These are phyloP conservation scores for Toxotes jaculatrix DNA, from an alignment of 2,113 vertebrate genomes.

Conservation along the genomic window DNA sequence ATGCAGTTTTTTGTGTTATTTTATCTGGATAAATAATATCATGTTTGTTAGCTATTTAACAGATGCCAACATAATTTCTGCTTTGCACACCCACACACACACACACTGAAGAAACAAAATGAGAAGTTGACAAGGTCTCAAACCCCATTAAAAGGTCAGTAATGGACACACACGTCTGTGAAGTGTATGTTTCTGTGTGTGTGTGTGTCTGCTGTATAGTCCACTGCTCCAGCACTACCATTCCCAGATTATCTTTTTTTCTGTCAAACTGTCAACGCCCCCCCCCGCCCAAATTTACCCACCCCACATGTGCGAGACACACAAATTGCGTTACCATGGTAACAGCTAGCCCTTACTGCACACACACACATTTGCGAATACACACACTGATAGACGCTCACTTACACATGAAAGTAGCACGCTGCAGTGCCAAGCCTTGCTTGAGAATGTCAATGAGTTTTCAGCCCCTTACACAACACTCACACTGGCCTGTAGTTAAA, in stretches of 20 bases:
- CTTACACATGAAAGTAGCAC: slow-evolving; percentile 56
- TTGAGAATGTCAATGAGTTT: slow-evolving; percentile 69
- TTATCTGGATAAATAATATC: neutral
- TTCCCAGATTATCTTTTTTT: slow-evolving; percentile 52
- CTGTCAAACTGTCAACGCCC: slow-evolving; percentile 44
- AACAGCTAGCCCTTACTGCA: slow-evolving; percentile 53
- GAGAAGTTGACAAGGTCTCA: neutral
- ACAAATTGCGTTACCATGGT: slow-evolving; percentile 62
- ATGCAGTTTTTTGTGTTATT: neutral
- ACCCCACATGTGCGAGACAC: slow-evolving; percentile 31
- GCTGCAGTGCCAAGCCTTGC: slow-evolving; percentile 37
- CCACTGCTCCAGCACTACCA: slow-evolving; percentile 16
- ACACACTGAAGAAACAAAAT: neutral
- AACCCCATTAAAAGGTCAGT: slow-evolving; percentile 3
- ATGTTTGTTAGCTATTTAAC: neutral
- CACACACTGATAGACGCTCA: slow-evolving; percentile 36
- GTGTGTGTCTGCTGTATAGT: neutral
- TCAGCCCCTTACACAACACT: slow-evolving; percentile 38
- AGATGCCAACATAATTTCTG: too few species aligned
- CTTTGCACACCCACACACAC: neutral
- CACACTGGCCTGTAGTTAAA: slow-evolving; percentile 47
- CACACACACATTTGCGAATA: slow-evolving; percentile 43
- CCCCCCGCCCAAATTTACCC: neutral
- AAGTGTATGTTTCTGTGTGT: neutral
- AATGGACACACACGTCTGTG: neutral